Evolutionary conservation across 1,140 invertebrate genomes (phyloP).

Genomic region (Vanessa atalanta): DNA sequence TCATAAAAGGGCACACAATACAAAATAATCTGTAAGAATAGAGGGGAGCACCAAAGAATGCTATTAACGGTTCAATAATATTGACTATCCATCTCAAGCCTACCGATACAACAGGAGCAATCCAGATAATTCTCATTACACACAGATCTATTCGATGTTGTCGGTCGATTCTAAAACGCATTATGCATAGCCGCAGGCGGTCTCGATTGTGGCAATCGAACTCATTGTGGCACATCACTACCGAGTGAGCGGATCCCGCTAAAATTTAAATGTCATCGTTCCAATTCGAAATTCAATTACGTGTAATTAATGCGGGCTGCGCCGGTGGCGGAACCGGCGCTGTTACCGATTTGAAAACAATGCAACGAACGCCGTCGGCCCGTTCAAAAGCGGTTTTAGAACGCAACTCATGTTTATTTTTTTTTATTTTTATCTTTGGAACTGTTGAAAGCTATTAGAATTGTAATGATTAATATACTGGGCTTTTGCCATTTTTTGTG

Average conservation of each 20-base stretch:
- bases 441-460: constrained; percentile 57
- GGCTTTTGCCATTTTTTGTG: constrained; percentile 38
- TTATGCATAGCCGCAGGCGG: constrained; percentile 72
- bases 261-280: constrained; percentile 80
- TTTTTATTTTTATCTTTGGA: constrained; percentile 51
- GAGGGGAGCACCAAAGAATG: constrained; percentile 68
- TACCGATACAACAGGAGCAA: constrained; percentile 77
- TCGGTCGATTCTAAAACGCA: constrained; percentile 70
- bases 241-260: constrained; percentile 69
- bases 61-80: constrained; percentile 71
- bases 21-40: constrained; percentile 70
- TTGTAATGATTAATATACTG: constrained; percentile 55
- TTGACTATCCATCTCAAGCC: constrained; percentile 54
- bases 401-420: constrained; percentile 58
- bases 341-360: constrained; percentile 74
- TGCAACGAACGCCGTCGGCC: constrained; percentile 51
- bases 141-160: constrained; percentile 76
- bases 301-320: constrained; percentile 75
- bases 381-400: constrained; percentile 53
- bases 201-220: constrained; percentile 63
- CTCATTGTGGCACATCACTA: constrained; percentile 70
- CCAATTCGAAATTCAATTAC: constrained; percentile 80
- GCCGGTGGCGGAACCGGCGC: constrained; percentile 63
- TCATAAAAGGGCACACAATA: constrained; percentile 67
- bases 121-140: constrained; percentile 79